phyloP scores from a whole-genome alignment of 2,797 vertebrate species.

The Limosa lapponica region DNA sequence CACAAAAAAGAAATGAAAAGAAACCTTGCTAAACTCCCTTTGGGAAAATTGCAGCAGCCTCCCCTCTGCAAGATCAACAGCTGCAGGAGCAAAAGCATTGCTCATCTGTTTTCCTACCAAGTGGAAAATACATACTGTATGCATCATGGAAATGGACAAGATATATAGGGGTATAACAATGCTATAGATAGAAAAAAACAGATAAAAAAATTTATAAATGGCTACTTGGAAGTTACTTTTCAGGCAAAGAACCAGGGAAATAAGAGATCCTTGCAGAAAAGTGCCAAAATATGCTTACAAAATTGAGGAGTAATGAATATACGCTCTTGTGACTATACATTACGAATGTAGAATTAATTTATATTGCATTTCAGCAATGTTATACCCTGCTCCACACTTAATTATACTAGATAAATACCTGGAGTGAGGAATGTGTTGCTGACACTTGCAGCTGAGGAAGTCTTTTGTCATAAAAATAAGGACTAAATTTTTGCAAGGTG shows the following conservation, averaged over 20 bases:
- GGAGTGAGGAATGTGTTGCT: background rate
- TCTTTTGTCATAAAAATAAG: slow-evolving; percentile 38
- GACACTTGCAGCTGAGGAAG: background rate
- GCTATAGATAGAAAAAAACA: background rate
- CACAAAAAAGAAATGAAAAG: background rate
- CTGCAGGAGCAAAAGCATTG: background rate
- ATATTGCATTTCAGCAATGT: background rate
- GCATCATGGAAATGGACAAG: background rate
- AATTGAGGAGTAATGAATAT: background rate
- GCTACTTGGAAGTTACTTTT: background rate
- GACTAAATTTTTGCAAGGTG: background rate
- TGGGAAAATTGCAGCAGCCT: background rate
- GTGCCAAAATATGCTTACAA: background rate
- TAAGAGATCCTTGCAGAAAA: background rate
- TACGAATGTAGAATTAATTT: slow-evolving; percentile 31
- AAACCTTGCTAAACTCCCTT: slow-evolving; percentile 22
- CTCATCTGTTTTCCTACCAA: slow-evolving; percentile 37
- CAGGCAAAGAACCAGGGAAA: background rate
- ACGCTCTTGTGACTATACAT: background rate
- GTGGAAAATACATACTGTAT: background rate
- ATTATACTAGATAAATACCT: slow-evolving; percentile 52
- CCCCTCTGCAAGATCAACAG: background rate
- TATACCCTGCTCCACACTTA: slow-evolving; percentile 17
- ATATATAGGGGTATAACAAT: background rate
- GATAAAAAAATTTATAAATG: no score